phyloP scores from a whole-genome alignment of 2,797 vertebrate genomes.

The Synanceia verrucosa region DNA sequence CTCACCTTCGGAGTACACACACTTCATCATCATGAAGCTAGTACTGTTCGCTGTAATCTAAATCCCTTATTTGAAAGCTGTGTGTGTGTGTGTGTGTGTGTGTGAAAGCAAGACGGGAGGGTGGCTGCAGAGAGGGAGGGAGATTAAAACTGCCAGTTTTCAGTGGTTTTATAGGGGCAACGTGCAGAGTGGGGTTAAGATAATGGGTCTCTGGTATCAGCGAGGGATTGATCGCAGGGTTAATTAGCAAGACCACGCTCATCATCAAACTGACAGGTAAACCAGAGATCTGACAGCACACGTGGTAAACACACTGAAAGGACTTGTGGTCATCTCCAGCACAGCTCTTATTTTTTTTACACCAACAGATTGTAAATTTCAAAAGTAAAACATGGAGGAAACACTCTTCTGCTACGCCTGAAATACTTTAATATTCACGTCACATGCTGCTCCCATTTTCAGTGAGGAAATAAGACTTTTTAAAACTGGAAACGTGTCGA shows the following conservation, averaged over 20 bases:
- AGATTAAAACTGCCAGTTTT: constrained; percentile 73
- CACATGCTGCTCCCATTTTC: constrained; percentile 63
- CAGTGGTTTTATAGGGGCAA: constrained; percentile 37
- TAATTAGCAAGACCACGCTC: constrained; percentile 57
- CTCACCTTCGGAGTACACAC: constrained; percentile 64
- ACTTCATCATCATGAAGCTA: constrained; percentile 62
- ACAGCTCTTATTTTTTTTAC: background rate
- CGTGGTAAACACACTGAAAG: background rate
- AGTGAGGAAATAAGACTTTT: constrained; percentile 75
- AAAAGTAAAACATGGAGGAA: constrained; percentile 17
- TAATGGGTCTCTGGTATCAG: constrained; percentile 43
- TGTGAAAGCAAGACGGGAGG: constrained; percentile 34
- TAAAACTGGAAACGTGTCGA: constrained; percentile 68
- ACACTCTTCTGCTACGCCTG: constrained; percentile 8
- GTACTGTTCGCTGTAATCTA: constrained; percentile 74
- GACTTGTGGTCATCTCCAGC: background rate
- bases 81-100: constrained; percentile 5
- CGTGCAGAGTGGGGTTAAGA: constrained; percentile 60
- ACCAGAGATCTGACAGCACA: constrained; percentile 11
- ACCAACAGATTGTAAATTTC: constrained; percentile 3
- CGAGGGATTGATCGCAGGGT: constrained; percentile 49
- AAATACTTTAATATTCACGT: constrained; percentile 53
- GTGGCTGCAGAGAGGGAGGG: constrained; percentile 21
- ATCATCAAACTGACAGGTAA: constrained; percentile 45
- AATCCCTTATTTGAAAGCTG: constrained; percentile 73